Conservation (phyloP, 2,888 invertebrate species). For the Archips xylosteana region DNA sequence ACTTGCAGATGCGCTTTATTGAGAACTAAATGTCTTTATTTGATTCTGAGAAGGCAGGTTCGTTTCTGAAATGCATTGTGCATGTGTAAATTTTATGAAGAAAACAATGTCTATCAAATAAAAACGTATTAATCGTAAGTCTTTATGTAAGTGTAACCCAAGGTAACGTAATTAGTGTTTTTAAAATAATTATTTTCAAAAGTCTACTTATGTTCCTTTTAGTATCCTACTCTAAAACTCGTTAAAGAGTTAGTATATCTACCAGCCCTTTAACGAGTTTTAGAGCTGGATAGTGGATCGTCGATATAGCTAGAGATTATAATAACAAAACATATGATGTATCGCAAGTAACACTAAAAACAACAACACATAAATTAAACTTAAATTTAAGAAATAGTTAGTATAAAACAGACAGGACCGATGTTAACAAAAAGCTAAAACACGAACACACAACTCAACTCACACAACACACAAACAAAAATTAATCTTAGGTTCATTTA, state of each 20-base stretch:
- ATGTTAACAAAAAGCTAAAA: conserved; percentile 20
- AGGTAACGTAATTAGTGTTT: too few species aligned
- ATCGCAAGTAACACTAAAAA: not conserved
- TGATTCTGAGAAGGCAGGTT: not conserved
- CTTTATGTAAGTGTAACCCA: too few species aligned
- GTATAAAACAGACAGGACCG: conserved; percentile 36
- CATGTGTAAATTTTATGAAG: not conserved
- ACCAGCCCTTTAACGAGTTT: too few species aligned
- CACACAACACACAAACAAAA: conserved; percentile 16
- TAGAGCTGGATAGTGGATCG: too few species aligned
- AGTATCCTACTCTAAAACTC: too few species aligned
- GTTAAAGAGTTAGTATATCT: too few species aligned
- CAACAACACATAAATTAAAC: not conserved
- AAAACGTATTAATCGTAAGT: too few species aligned
- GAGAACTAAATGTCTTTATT: not conserved
- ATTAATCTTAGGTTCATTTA: not conserved
- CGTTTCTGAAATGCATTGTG: not conserved
- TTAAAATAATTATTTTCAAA: too few species aligned
- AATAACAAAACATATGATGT: not conserved
- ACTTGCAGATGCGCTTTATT: conserved; percentile 6
- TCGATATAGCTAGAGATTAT: not conserved
- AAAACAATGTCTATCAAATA: not conserved
- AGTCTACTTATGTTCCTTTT: too few species aligned
- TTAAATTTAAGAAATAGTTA: conserved; percentile 18
- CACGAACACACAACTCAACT: conserved; percentile 20